Conservation (phyloP, 2,113 vertebrate species). For the Telmatochromis brichardi region DNA sequence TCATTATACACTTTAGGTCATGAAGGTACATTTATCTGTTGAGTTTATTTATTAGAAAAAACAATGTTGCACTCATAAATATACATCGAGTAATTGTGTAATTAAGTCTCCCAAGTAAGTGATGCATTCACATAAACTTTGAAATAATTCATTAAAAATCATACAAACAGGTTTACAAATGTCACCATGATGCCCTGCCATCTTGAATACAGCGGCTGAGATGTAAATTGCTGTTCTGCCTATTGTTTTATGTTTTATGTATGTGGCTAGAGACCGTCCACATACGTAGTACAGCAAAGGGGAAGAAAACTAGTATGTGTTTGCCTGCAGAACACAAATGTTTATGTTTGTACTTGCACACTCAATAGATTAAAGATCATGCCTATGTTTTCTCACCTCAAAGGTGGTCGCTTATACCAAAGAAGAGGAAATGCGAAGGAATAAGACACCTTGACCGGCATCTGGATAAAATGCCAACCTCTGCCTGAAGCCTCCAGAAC, state of each 20-base stretch:
- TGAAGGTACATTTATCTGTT: background rate
- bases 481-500: background rate
- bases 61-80: background rate
- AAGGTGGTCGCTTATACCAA: background rate
- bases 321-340: background rate
- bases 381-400: background rate
- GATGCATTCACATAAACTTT: background rate
- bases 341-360: background rate
- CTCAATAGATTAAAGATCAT: background rate
- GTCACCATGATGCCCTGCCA: background rate
- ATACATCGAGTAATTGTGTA: background rate
- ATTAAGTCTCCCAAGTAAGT: background rate
- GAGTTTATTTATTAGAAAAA: background rate
- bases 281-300: rapidly evolving
- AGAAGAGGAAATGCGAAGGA: background rate
- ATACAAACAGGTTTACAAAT: background rate
- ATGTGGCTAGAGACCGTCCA: background rate
- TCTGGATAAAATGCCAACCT: background rate
- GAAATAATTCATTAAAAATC: background rate
- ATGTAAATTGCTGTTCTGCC: background rate
- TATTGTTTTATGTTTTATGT: background rate
- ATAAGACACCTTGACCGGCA: background rate
- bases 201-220: background rate
- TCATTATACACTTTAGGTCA: background rate
- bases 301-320: background rate